Evolutionary conservation across 2,888 invertebrate species (phyloP).

Genomic region (Habroteleia sp.): DNA sequence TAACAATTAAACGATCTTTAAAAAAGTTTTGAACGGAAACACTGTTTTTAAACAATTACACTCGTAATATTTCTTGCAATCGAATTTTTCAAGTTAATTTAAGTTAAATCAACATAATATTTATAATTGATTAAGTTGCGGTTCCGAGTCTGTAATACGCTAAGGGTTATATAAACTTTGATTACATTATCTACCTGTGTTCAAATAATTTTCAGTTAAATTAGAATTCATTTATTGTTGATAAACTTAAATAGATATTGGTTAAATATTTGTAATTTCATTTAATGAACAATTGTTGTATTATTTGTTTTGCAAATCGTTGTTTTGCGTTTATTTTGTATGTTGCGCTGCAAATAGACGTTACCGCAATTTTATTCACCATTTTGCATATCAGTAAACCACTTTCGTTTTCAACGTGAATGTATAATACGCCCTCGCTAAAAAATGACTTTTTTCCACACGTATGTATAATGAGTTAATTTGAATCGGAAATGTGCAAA

Average conservation of each 20-base stretch:
- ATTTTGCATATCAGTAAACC: conserved; percentile 19
- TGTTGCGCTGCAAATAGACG: no score
- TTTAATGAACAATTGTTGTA: no score
- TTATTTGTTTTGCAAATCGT: no score
- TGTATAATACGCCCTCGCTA: conserved; percentile 4
- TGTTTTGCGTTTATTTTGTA: no score
- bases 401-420: conserved; percentile 18
- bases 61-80: no score
- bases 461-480: conserved; percentile 14
- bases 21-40: no score
- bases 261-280: no score
- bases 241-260: not conserved
- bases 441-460: conserved; percentile 8
- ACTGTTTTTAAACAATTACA: no score
- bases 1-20: no score
- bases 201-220: conserved; percentile 6
- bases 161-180: conserved; percentile 27
- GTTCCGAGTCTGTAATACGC: conserved; percentile 10
- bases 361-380: conserved; percentile 1
- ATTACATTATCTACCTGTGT: conserved; percentile 3
- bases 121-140: conserved; percentile 26
- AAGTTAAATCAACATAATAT: conserved; percentile 27
- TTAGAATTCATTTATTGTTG: not conserved
- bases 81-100: conserved; percentile 31
- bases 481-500: conserved; percentile 23